phyloP scores from a whole-genome alignment of 1,140 invertebrate genomes.

The Campodea augens region DNA sequence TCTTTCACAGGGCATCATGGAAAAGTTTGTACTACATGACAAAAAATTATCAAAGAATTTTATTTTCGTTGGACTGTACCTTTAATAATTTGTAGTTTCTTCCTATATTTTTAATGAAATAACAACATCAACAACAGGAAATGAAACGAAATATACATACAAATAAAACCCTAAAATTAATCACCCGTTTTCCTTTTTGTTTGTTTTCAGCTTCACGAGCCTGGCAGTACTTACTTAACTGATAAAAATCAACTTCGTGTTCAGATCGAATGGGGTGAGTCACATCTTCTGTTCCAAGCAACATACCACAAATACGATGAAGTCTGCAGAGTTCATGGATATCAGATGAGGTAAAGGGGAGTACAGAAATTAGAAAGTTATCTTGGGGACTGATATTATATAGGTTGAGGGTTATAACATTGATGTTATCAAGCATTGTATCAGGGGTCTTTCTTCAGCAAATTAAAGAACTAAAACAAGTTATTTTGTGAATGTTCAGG shows the following conservation, averaged over 20 bases:
- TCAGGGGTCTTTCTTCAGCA: no score
- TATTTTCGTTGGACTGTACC: no score
- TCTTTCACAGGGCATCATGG: no score
- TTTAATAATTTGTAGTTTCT: conserved; percentile 1
- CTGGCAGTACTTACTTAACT: conserved; percentile 53
- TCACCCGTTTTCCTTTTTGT: no score
- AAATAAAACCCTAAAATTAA: no score
- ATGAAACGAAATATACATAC: neutral
- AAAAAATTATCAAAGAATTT: no score
- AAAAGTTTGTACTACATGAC: no score
- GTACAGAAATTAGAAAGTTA: conserved; percentile 5
- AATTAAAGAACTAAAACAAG: no score
- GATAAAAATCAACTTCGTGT: conserved; percentile 55
- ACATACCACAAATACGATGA: conserved; percentile 77
- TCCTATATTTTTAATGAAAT: neutral
- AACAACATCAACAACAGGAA: neutral
- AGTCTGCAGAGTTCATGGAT: conserved; percentile 59
- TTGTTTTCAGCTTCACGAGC: conserved; percentile 33
- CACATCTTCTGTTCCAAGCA: conserved; percentile 61
- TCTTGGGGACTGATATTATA: neutral
- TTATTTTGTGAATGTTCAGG: no score
- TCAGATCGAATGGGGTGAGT: conserved; percentile 70
- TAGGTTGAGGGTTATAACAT: no score
- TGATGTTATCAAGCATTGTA: no score
- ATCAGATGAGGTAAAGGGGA: conserved; percentile 63